Evolutionary conservation across 2,888 invertebrate species (phyloP).

Genomic region (Neria commutata): DNA sequence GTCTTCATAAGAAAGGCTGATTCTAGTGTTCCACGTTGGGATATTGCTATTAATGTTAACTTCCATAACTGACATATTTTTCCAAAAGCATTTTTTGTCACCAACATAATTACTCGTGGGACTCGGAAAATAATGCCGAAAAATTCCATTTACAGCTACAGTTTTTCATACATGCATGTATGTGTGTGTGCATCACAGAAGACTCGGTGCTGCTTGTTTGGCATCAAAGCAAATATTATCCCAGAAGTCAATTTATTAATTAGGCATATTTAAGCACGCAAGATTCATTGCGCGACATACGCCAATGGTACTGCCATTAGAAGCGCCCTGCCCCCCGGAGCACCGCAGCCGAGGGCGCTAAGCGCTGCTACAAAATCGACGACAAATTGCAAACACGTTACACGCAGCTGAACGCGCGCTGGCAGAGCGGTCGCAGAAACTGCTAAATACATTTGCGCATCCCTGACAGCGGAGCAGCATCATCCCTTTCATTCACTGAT

Average conservation of each 20-base stretch:
- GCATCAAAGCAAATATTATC: slow-evolving; percentile 43
- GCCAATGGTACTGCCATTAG: slow-evolving; percentile 30
- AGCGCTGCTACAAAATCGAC: slow-evolving; percentile 59
- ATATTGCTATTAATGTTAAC: too few species aligned
- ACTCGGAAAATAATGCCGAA: too few species aligned
- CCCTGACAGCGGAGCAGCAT: background rate
- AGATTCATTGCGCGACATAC: slow-evolving; percentile 39
- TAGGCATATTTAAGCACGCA: slow-evolving; percentile 55
- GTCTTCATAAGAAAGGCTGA: too few species aligned
- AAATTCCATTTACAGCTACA: too few species aligned
- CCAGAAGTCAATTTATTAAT: slow-evolving; percentile 58
- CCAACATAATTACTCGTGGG: too few species aligned
- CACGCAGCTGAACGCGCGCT: slow-evolving; percentile 57
- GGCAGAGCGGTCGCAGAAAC: slow-evolving; percentile 28
- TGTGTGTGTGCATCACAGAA: too few species aligned
- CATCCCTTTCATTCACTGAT: slow-evolving; percentile 3
- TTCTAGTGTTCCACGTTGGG: too few species aligned
- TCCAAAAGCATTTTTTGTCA: too few species aligned
- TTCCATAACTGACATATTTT: too few species aligned
- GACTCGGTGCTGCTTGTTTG: too few species aligned
- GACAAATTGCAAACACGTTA: slow-evolving; percentile 63
- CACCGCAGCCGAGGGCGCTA: slow-evolving; percentile 35
- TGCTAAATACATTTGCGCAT: slow-evolving; percentile 47
- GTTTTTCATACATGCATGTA: too few species aligned
- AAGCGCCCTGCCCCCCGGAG: slow-evolving; percentile 11